Base-by-base conservation (phyloP, 2,113 vertebrate species). In the Nannobrachium achirus region DNA sequence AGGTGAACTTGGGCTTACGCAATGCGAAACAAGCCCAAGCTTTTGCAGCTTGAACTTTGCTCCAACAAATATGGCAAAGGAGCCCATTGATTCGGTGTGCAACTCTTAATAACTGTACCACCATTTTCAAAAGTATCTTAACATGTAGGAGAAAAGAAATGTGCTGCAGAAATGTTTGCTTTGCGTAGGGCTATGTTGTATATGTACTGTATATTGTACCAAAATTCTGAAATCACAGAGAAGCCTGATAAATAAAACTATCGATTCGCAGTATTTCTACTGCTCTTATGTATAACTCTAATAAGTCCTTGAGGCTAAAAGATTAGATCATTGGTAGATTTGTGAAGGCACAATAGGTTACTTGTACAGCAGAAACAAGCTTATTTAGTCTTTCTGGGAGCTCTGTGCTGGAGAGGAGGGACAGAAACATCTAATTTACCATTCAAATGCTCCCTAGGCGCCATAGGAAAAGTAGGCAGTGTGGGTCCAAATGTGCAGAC, bases 391-490 rank as follows among this genome's bases (percentile, higher is more conserved):
- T 50, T 16, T 15, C 49, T 50, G 49, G 6, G 15, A 50, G 49
- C 15, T 50, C 14, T 50, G 49, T 16, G 13, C 25, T 14, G 49
- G 49, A 50, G 49, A n/a, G 15, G 13, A 50, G 49, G 15, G 49
- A 8, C 16, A 25, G 49, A 39, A 13, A 16, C 10, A n/a, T 8
- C 50, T 65, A 0, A 65, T 65, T 65, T 65, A 39, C 63, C 50
- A 65, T 42, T 65, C 50, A 65, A 65, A 65, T 65, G 38, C 20
- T 11, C 13, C 50, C 15, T 14, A n/a, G 8, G 41, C 25, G 15
- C 48, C 50, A 46, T 53, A 70, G 14, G 67, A 40, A 44, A 60
- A 55, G 16, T 15, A 70, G 38, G 52, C 10, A 45, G 42, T 45
- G 33, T 40, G 38, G 10, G 1, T 42, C 6, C 38, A 10, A 40